These are phyloP conservation scores for Nephrotoma appendiculata DNA, from an alignment of 2,888 invertebrate species.

Conservation along the genomic window DNA sequence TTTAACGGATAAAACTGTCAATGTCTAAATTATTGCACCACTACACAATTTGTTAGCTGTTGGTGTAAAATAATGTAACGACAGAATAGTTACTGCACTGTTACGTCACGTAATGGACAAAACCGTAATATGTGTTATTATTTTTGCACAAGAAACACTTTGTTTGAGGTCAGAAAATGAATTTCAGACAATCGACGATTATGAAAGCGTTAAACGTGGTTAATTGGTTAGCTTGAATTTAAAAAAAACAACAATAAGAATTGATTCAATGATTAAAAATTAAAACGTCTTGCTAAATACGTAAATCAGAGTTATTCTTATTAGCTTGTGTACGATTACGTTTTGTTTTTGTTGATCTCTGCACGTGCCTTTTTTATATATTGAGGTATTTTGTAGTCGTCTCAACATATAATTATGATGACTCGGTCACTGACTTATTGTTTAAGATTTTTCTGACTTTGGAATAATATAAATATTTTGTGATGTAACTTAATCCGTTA, in stretches of 20 bases:
- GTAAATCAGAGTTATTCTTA: background rate
- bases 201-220: background rate
- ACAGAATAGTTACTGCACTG: background rate
- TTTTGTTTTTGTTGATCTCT: background rate
- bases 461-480: background rate
- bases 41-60: too few relatives aligned
- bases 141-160: background rate
- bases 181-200: background rate
- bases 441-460: background rate
- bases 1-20: background rate
- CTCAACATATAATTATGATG: background rate
- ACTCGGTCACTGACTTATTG: background rate
- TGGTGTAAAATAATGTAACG: background rate
- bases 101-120: background rate
- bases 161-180: background rate
- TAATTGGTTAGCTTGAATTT: too few relatives aligned
- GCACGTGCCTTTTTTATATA: background rate
- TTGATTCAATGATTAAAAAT: background rate
- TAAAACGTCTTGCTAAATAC: background rate
- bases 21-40: too few relatives aligned
- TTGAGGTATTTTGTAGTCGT: background rate
- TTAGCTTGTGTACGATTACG: background rate
- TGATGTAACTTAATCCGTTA: background rate
- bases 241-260: background rate
- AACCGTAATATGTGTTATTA: background rate